phyloP scores from a whole-genome alignment of 2,113 vertebrate species.

The rabbit (Oryctolagus cuniculus) region DNA sequence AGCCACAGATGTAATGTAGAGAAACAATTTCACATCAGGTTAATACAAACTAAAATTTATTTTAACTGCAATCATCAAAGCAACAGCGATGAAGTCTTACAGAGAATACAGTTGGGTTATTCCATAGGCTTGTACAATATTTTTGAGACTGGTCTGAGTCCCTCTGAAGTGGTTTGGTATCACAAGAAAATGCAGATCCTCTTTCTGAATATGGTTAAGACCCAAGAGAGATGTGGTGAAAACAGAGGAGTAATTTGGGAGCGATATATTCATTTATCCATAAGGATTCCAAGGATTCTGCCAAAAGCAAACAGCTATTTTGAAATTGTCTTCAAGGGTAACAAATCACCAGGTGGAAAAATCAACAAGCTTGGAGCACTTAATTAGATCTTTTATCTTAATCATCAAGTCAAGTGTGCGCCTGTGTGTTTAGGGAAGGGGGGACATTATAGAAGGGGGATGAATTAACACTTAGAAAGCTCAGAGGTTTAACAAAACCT shows the following conservation, averaged over 20 bases:
- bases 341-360: slow-evolving; percentile 43
- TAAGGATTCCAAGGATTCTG: slow-evolving; percentile 30
- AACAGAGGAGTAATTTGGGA: background rate
- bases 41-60: slow-evolving; percentile 40
- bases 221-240: background rate
- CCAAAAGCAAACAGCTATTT: slow-evolving; percentile 69
- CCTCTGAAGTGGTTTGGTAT: background rate
- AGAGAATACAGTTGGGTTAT: background rate
- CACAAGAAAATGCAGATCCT: background rate
- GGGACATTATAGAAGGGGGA: background rate
- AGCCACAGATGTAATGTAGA: background rate
- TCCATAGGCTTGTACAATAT: background rate
- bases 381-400: slow-evolving; percentile 46
- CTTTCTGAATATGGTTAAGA: background rate
- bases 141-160: background rate
- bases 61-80: slow-evolving; percentile 15
- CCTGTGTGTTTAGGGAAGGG: background rate
- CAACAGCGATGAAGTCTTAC: background rate
- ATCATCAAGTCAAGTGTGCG: background rate
- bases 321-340: slow-evolving; percentile 65
- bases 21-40: background rate
- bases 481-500: slow-evolving; percentile 85
- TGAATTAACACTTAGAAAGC: slow-evolving; percentile 70
- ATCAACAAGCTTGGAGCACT: slow-evolving; percentile 10
- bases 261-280: slow-evolving; percentile 30